These are phyloP conservation scores for Scophthalmus maximus DNA, from an alignment of 2,113 vertebrate species.

Conservation along the genomic window DNA sequence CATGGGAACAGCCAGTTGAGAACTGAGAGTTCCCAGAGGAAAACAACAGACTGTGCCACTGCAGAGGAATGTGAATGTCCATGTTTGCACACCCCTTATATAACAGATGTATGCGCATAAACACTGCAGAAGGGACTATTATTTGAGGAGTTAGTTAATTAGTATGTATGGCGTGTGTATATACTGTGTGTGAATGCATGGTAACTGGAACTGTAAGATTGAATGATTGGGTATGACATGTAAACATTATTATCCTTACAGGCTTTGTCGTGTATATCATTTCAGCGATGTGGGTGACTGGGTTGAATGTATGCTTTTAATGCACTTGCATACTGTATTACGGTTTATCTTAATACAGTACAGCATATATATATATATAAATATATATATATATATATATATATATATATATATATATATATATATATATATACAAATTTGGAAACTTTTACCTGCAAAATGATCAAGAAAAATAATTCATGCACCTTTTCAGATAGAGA, in stretches of 20 bases:
- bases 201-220: background rate
- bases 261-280: background rate
- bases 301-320: no score
- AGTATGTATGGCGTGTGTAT: background rate
- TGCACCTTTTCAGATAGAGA: no score
- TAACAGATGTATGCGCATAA: background rate
- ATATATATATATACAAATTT: no score
- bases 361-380: no score
- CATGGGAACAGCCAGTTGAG: conserved; percentile 32
- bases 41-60: conserved; percentile 10
- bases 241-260: background rate
- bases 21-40: conserved; percentile 5
- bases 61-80: conserved; percentile 1
- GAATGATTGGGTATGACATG: background rate
- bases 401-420: no score
- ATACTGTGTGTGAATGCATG: background rate
- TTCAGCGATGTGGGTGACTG: background rate
- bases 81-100: background rate
- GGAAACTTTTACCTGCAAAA: no score
- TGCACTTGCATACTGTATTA: no score
- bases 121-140: background rate
- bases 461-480: no score
- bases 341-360: no score
- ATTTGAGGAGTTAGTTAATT: no score
- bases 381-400: no score